phyloP scores from a whole-genome alignment of 2,797 vertebrate species.

The Myioborus miniatus region DNA sequence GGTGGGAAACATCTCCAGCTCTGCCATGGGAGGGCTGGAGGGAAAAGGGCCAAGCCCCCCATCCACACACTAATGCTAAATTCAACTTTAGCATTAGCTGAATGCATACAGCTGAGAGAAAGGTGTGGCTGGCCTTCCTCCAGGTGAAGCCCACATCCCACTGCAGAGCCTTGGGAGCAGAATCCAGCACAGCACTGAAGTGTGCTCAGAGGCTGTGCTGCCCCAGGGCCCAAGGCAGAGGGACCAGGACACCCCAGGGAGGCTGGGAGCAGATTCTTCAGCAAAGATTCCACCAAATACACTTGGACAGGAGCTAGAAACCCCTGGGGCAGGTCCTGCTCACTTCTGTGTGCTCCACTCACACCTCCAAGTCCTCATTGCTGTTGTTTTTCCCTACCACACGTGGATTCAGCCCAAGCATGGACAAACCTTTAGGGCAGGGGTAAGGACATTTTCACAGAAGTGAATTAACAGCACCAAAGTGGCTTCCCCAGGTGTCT shows the following conservation, averaged over 20 bases:
- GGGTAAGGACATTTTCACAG: not conserved
- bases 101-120: not conserved
- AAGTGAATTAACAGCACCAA: rapidly evolving
- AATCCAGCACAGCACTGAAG: not conserved
- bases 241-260: not conserved
- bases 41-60: not conserved
- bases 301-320: rapidly evolving
- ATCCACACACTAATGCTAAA: not conserved
- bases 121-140: not conserved
- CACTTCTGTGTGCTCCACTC: rapidly evolving
- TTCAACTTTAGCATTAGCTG: not conserved
- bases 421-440: not conserved
- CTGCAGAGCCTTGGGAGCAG: not conserved
- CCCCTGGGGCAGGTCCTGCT: rapidly evolving
- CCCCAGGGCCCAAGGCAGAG: not conserved
- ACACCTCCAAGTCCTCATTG: not conserved
- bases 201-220: rapidly evolving
- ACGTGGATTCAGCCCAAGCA: rapidly evolving
- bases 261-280: not conserved
- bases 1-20: not conserved
- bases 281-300: not conserved
- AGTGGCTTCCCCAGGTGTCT: rapidly evolving
- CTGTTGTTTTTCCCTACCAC: not conserved
- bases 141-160: not conserved
- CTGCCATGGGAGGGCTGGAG: rapidly evolving